Percentiles rank a stretch among this genome's conserved stretches.
These are phyloP conservation scores for Sparus aurata DNA, from an alignment of 2,797 vertebrate genomes.

Conservation along the genomic window DNA sequence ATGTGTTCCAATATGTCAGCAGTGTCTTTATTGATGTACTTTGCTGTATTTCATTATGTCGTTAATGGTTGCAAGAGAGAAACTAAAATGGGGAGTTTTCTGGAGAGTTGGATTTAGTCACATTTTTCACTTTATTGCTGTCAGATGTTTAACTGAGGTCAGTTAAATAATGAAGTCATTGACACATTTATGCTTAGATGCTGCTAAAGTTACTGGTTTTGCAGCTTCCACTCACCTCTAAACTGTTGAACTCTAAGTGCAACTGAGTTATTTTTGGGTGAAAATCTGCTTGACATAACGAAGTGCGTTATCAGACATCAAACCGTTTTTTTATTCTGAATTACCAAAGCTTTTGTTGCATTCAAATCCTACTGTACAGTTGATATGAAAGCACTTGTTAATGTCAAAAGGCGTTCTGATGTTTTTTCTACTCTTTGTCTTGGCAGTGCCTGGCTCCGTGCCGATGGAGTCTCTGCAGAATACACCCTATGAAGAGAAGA, in stretches of 20 bases:
- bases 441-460: conserved; percentile 92
- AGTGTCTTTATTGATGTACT: neutral
- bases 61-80: neutral
- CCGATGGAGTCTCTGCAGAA: conserved; percentile 96
- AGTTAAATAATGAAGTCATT: neutral
- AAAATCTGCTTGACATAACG: neutral
- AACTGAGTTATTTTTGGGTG: neutral
- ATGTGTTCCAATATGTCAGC: neutral
- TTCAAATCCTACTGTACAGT: neutral
- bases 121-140: neutral
- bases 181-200: neutral
- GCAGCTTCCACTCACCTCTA: neutral
- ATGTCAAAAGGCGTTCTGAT: neutral
- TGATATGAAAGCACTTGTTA: neutral
- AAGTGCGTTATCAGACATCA: neutral
- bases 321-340: neutral
- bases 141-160: neutral
- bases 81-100: neutral
- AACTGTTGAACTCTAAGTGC: neutral
- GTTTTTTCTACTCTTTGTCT: neutral
- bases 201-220: neutral
- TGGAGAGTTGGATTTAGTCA: neutral
- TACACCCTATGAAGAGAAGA: conserved; percentile 97
- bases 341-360: neutral
- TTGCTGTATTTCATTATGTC: neutral